Evolutionary conservation across 2,113 vertebrate genomes (phyloP).

Genomic region (Cyprinodon tularosa): DNA sequence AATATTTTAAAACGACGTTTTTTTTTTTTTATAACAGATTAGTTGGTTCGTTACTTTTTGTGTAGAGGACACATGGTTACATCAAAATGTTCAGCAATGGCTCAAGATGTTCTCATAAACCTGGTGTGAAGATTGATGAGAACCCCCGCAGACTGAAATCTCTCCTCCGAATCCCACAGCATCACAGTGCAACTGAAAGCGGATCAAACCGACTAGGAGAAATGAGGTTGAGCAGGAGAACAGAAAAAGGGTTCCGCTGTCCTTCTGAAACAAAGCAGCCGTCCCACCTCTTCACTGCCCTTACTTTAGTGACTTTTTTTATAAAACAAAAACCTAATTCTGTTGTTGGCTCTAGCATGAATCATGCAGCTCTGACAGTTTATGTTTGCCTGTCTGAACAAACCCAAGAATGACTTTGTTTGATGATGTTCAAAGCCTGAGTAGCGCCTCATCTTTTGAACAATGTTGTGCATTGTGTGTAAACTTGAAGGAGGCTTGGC

Average conservation of each 20-base stretch:
- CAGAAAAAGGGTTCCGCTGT: not conserved
- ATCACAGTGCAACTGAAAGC: too few relatives aligned
- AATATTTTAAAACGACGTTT: not conserved
- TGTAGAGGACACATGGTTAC: not conserved
- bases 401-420: conserved; percentile 45
- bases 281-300: not conserved
- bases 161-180: too few relatives aligned
- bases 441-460: conserved; percentile 57
- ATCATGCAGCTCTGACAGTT: conserved; percentile 33
- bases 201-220: not conserved
- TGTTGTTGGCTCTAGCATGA: conserved; percentile 39
- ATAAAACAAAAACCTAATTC: conserved; percentile 83
- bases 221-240: not conserved
- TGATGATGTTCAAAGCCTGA: conserved; percentile 57
- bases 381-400: conserved; percentile 39
- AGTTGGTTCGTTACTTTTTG: not conserved
- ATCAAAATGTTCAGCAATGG: not conserved
- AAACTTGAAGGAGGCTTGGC: conserved; percentile 54
- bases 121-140: not conserved
- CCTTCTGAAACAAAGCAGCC: conserved; percentile 2
- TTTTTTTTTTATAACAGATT: not conserved
- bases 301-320: conserved; percentile 29
- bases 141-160: too few relatives aligned
- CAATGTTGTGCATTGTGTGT: conserved; percentile 73
- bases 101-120: not conserved